Conservation (phyloP, 64 coral and sea anemone species). For the Pachyseris speciosa region DNA sequence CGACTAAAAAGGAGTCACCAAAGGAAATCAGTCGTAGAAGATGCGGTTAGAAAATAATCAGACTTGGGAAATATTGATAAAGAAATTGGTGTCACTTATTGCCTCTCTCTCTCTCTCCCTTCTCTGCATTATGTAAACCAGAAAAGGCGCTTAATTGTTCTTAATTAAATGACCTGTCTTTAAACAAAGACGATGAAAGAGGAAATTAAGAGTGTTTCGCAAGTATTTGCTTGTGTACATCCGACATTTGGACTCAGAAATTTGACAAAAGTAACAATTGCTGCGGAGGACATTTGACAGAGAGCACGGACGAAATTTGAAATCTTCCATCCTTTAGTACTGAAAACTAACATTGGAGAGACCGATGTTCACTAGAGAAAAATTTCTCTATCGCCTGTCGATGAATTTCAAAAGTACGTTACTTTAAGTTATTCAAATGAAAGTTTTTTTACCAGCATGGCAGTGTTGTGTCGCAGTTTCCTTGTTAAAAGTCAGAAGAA, state of each 20-base stretch:
- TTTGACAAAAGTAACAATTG: neutral
- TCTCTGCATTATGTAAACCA: neutral
- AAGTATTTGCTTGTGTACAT: neutral
- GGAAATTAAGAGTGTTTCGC: neutral
- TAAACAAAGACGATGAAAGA: neutral
- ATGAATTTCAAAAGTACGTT: no score
- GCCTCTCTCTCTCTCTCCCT: neutral
- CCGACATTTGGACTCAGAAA: neutral
- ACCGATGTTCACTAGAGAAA: no score
- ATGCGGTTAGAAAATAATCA: neutral
- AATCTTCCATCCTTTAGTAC: neutral
- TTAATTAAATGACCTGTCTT: conserved; percentile 4
- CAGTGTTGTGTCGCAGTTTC: no score
- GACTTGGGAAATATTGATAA: no score
- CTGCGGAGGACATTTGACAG: neutral
- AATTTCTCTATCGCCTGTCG: no score
- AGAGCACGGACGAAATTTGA: neutral
- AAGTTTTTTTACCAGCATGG: no score
- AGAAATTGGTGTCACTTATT: neutral
- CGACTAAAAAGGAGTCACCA: no score
- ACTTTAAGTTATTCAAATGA: no score
- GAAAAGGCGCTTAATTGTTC: neutral
- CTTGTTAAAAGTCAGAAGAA: no score
- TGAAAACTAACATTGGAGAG: no score
- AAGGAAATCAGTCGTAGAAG: neutral